These are phyloP conservation scores for Glyptemys insculpta DNA, from an alignment of 2,797 vertebrate genomes.

Conservation along the genomic window DNA sequence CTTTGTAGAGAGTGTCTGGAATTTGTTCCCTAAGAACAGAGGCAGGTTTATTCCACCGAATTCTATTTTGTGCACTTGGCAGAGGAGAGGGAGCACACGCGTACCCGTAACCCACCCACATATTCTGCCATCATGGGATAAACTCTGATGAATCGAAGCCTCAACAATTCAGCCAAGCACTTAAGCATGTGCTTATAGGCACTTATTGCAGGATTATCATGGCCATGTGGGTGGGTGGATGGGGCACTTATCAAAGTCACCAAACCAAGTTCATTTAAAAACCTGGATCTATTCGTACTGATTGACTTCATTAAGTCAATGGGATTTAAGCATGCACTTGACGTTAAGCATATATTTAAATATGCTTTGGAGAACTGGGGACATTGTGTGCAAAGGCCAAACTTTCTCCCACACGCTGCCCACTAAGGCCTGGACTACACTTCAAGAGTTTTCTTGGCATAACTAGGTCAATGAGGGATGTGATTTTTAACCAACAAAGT, in stretches of 20 bases:
- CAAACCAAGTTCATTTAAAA: background rate
- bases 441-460: background rate
- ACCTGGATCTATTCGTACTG: accelerated
- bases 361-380: background rate
- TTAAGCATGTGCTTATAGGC: accelerated
- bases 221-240: accelerated
- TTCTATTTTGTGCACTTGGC: background rate
- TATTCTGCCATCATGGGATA: background rate
- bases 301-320: background rate
- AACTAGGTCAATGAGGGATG: background rate
- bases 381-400: background rate
- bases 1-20: background rate
- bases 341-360: background rate
- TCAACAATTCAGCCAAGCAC: background rate
- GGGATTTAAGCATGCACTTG: background rate
- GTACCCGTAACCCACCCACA: accelerated
- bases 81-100: background rate
- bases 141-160: background rate
- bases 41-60: background rate
- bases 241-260: background rate
- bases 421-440: background rate
- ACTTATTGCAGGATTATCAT: background rate
- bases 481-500: background rate
- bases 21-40: background rate
- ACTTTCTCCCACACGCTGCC: background rate